phyloP scores from a whole-genome alignment of 2,113 vertebrate genomes.

The Protobothrops flavoviridis region DNA sequence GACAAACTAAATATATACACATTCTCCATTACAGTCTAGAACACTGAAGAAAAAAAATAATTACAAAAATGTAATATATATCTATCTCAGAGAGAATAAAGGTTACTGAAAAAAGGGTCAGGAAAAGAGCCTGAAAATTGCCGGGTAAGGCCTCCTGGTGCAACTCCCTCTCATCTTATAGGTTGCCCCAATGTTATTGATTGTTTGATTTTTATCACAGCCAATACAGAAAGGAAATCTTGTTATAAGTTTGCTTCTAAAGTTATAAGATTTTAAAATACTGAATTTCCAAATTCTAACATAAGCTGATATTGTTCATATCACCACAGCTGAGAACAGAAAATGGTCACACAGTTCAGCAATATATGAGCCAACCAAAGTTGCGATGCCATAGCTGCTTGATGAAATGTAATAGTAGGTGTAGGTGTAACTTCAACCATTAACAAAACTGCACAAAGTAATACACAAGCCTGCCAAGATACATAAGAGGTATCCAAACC shows the following conservation, averaged over 20 bases:
- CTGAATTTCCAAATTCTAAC: constrained; percentile 20
- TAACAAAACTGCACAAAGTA: constrained; percentile 61
- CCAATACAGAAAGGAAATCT: background rate
- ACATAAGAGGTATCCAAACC: constrained; percentile 74
- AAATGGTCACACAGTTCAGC: constrained; percentile 26
- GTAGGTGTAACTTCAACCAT: constrained; percentile 71
- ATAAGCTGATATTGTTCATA: constrained; percentile 6
- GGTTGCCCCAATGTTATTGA: background rate
- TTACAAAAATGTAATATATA: background rate
- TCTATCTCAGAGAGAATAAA: background rate
- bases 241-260: background rate
- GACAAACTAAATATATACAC: background rate
- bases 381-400: constrained; percentile 56
- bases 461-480: constrained; percentile 65
- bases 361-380: constrained; percentile 45
- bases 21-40: background rate
- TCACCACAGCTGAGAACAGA: constrained; percentile 24
- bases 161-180: background rate
- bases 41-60: background rate
- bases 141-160: background rate
- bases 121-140: background rate
- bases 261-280: constrained; percentile 12
- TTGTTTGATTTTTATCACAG: background rate
- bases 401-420: constrained; percentile 38
- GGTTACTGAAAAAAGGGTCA: background rate